Conservation (phyloP, 1,140 invertebrate species). For the Pogonus chalceus region DNA sequence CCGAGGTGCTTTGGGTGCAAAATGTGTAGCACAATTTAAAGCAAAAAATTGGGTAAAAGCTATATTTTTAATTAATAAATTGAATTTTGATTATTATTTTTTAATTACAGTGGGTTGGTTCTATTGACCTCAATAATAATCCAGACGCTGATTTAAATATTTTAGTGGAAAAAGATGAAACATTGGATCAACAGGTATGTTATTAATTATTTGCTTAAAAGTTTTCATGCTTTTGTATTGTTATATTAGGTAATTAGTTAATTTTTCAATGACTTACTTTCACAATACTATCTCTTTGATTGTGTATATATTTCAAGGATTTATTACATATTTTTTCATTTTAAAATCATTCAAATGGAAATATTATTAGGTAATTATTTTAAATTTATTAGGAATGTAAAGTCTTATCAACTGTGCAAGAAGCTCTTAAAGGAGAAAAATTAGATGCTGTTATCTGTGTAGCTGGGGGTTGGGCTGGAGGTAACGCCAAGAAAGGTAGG, state of each 20-base stretch:
- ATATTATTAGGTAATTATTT: no score
- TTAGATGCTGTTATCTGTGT: constrained; percentile 96
- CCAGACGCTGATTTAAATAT: constrained; percentile 86
- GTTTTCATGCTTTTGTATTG: constrained; percentile 12
- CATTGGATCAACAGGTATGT: constrained; percentile 68
- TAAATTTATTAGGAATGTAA: constrained; percentile 45
- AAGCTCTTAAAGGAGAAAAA: constrained; percentile 61
- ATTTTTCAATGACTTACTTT: neutral
- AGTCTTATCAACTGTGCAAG: constrained; percentile 51
- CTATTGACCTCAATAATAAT: constrained; percentile 82
- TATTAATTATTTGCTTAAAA: neutral
- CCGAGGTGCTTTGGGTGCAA: constrained; percentile 82
- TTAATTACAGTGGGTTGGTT: constrained; percentile 81
- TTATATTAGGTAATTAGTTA: no score
- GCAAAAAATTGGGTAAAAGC: constrained; percentile 68
- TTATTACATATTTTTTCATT: no score
- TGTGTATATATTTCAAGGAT: no score
- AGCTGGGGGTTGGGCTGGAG: constrained; percentile 97
- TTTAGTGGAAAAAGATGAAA: constrained; percentile 62
- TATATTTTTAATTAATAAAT: constrained; percentile 13
- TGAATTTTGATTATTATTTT: constrained; percentile 8
- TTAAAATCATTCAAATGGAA: no score
- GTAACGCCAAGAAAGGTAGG: constrained; percentile 65
- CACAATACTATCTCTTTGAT: no score
- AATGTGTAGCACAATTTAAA: constrained; percentile 81